Conservation (phyloP, 2,888 invertebrate genomes). For the Hirtodrosophila trivittata region DNA sequence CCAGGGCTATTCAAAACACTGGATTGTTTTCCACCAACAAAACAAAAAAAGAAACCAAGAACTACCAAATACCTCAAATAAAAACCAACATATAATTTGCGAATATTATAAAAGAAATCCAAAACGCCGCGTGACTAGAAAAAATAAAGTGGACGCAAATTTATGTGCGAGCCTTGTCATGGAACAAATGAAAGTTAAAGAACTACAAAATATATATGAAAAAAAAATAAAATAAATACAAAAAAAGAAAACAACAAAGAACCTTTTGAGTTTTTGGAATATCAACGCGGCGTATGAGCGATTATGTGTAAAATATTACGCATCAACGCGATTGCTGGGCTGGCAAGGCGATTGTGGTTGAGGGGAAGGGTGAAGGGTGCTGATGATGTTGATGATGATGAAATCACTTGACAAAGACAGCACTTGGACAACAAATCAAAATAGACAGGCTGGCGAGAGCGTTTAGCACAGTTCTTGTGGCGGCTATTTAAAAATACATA, state of each 20-base stretch:
- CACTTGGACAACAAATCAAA: constrained; percentile 78
- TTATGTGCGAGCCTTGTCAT: constrained; percentile 57
- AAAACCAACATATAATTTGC: constrained; percentile 27
- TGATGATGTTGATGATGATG: constrained; percentile 43
- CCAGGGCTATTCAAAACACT: constrained; percentile 49
- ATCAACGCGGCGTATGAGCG: constrained; percentile 64
- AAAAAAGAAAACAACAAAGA: constrained; percentile 13
- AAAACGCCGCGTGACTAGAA: constrained; percentile 30
- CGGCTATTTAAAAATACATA: constrained; percentile 70
- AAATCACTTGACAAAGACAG: constrained; percentile 63
- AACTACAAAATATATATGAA: constrained; percentile 18
- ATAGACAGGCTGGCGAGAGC: constrained; percentile 75
- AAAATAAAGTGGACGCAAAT: constrained; percentile 42
- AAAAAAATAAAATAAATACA: constrained; percentile 14
- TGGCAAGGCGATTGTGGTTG: no score
- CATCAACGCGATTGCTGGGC: constrained; percentile 48
- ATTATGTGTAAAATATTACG: constrained; percentile 72
- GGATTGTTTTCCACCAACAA: constrained; percentile 45
- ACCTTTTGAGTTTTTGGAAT: constrained; percentile 30
- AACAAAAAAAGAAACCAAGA: constrained; percentile 7
- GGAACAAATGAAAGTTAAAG: constrained; percentile 62
- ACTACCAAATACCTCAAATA: constrained; percentile 21
- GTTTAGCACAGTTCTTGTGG: constrained; percentile 75
- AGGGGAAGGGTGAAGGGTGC: constrained; percentile 16
- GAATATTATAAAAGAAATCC: constrained; percentile 16